Evolutionary conservation across 2,113 vertebrate species (phyloP), one percentile per base, ranked within the genome.

Genomic region (Atlantisia rogersi): DNA sequence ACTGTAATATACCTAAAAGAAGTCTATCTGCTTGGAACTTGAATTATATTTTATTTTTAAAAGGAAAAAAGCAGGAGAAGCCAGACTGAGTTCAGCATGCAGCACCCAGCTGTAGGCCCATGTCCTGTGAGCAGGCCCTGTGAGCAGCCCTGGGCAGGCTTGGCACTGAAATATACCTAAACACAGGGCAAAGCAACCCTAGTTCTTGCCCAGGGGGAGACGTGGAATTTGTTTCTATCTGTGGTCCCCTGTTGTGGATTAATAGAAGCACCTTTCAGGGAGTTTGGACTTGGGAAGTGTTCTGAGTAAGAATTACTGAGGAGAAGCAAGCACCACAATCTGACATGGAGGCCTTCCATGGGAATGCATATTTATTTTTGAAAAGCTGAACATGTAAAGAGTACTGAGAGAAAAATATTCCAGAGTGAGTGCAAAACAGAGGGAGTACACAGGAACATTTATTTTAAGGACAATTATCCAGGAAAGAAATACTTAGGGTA

Each of bases 21-120:
- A 64, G 11, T 58, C 55, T 63, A 1, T 74, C 55, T 79, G 9
- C 69, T 76, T 42, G 65, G n/a, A 73, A 35, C 31, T 42, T 4
- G 2, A 52, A 14, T 52, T 12, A 22, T 21, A 80, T 78, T 32
- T 3, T 25, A 39, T 63, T 18, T 55, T 26, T 10, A 29, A 31
- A 58, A 73, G 40, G 50, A 5, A 69, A 46, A 50, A 65, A 53
- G 44, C 29, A 91, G 50, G 31, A 55, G 42, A 25, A 2, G 2
- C 6, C 14, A 7, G 55, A 13, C 3, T 12, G 68, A 63, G 37
- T 32, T 71, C 0, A 3, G 31, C 11, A 3, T 10, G 24, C 0
- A 0, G 35, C 26, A 22, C 12, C 18, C 21, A 20, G 42, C 35
- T 40, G 24, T 24, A 20, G 1, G 5, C 22, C 32, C 0, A 0